Evolutionary conservation across 2,113 vertebrate species (phyloP).

Genomic region (Nyctibius bracteatus): DNA sequence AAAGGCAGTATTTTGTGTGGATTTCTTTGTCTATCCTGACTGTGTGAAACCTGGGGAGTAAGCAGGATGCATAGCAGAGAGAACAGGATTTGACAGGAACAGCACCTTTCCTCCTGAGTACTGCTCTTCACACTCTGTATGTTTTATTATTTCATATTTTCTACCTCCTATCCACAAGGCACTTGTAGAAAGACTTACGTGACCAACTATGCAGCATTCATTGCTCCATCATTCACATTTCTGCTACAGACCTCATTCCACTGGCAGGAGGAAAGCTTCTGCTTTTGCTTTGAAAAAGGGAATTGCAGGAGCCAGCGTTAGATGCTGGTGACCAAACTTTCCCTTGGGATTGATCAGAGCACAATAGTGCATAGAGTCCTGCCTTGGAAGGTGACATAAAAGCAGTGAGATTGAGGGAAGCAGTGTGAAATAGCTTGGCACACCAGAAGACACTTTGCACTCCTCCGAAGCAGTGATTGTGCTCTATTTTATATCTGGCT

Average conservation of each 20-base stretch:
- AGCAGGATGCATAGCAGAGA: not conserved
- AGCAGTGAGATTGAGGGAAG: not conserved
- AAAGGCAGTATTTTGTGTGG: not conserved
- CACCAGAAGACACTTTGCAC: not conserved
- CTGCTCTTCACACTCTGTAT: not conserved
- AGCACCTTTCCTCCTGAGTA: not conserved
- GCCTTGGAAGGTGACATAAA: not conserved
- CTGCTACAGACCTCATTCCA: accelerated
- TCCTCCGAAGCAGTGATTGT: not conserved
- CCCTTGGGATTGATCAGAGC: not conserved
- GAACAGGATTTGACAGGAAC: not conserved
- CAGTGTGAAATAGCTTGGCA: not conserved
- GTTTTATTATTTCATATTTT: not conserved
- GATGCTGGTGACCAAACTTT: not conserved
- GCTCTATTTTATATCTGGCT: not conserved
- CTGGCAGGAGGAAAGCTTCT: not conserved
- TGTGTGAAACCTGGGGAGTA: not conserved
- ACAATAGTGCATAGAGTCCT: accelerated
- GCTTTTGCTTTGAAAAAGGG: not conserved
- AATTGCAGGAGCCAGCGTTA: not conserved
- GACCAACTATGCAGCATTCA: not conserved
- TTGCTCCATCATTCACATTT: not conserved
- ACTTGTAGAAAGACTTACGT: not conserved
- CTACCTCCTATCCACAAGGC: not conserved
- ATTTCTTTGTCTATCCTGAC: not conserved